Base-by-base conservation (phyloP, 1,140 invertebrate species). In the Lamellibrachia luymesi region DNA sequence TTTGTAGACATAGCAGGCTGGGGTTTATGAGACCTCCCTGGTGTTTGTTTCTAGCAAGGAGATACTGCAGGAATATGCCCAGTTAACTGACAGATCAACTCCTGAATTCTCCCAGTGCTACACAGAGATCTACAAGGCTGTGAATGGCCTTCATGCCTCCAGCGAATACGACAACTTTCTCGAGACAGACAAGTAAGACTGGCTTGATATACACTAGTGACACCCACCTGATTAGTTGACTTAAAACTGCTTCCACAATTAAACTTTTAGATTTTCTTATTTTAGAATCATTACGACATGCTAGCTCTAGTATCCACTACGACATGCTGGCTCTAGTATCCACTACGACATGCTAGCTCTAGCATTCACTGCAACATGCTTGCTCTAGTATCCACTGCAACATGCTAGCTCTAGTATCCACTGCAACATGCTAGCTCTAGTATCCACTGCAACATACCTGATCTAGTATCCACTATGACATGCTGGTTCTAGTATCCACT, bases 41-140 rank as follows among this genome's bases (percentile, higher is more conserved):
- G 13, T 49, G 92, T 93, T 92, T 80, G 93, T 80, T 95, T 95
- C 2, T 94, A 96, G 96, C 94, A 96, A 96, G 93, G 94, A 94
- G 56, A 94, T 96, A 17, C 94, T 96, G 92, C 91, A 93, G 25
- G 95, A 96, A 91, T 96, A 96, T 93, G 93, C 94, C 25, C 93
- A 95, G 56, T 94, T 96, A 56, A 96, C 96, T 6, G 95, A 97
- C 94, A 94, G 95, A 22, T 95, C 95, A 2, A 95, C 94, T 89
- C 94, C 95, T 56, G 95, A 95, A 17, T 96, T 95, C 94, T 94
- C 94, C 90, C 93, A 95, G 90, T 94, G 96, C 7, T 95, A 96
- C 49, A 94, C 94, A 7, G 94, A 94, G 90, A 96, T 96, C 1
- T 92, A 93, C 25, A 93, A 94, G 25, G 94, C 94, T n/a, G 94